Evolutionary conservation across 2,797 vertebrate genomes (phyloP).

Genomic region (Ptychobarbus kaznakovi): DNA sequence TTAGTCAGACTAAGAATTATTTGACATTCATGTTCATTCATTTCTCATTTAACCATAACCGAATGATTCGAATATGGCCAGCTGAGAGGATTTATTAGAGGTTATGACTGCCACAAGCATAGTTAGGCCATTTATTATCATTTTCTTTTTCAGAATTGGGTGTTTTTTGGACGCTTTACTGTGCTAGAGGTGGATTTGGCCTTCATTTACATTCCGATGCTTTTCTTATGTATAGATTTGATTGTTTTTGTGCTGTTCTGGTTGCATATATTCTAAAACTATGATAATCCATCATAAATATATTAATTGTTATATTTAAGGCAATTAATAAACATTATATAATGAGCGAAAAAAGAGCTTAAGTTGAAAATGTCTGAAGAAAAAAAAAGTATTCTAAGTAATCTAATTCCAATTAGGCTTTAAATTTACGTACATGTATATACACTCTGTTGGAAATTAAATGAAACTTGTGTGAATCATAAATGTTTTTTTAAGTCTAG

Average conservation of each 20-base stretch:
- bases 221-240: neutral
- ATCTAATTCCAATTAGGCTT: neutral
- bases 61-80: slow-evolving; percentile 59
- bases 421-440: neutral
- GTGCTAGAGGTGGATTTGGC: too few relatives aligned
- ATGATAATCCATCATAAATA: neutral
- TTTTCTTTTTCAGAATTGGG: neutral
- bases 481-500: neutral
- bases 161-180: neutral
- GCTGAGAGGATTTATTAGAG: slow-evolving; percentile 51
- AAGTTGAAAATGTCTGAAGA: neutral
- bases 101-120: slow-evolving; percentile 16
- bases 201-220: neutral
- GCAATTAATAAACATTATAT: neutral
- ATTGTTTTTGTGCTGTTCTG: neutral
- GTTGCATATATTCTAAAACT: neutral
- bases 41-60: slow-evolving; percentile 62
- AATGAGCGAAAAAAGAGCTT: too few relatives aligned
- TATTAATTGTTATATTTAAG: neutral
- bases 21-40: slow-evolving; percentile 58
- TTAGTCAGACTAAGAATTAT: slow-evolving; percentile 48
- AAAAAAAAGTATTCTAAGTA: neutral
- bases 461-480: neutral
- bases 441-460: neutral
- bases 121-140: neutral